A percentile compares a stretch with the other conserved stretches of the same genome.
phyloP scores from a whole-genome alignment of 2,797 vertebrate species.

The Premnoplex brunnescens region DNA sequence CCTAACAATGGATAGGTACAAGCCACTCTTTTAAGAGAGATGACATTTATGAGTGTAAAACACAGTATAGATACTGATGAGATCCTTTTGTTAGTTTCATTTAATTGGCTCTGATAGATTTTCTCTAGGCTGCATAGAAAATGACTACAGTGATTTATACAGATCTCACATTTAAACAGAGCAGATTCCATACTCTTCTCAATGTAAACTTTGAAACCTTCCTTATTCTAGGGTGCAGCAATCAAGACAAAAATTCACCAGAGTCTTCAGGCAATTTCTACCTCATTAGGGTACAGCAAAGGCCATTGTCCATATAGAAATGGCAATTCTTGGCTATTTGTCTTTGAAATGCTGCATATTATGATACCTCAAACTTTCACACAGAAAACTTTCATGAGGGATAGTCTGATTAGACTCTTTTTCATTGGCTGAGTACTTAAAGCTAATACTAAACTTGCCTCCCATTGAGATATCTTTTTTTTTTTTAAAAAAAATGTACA shows the following conservation, averaged over 20 bases:
- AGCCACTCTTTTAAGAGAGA: background rate
- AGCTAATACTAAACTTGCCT: background rate
- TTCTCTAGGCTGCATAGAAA: background rate
- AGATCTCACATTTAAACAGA: background rate
- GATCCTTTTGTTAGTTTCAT: background rate
- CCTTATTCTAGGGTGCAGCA: background rate
- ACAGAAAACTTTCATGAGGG: background rate
- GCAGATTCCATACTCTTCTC: background rate
- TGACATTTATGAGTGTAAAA: background rate
- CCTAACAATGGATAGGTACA: background rate
- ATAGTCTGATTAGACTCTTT: background rate
- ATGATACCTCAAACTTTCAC: background rate
- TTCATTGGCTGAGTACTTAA: background rate
- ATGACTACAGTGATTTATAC: background rate
- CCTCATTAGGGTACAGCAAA: background rate
- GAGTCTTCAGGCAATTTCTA: background rate
- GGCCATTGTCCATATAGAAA: background rate
- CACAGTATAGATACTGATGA: background rate
- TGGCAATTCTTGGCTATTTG: background rate
- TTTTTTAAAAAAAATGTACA: background rate
- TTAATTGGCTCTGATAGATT: background rate
- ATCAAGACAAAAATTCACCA: background rate
- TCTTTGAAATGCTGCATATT: background rate
- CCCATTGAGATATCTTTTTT: background rate
- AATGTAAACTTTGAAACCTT: background rate